These are phyloP conservation scores for Sebastes nivosus DNA, from an alignment of 2,797 vertebrate species.

Conservation along the genomic window DNA sequence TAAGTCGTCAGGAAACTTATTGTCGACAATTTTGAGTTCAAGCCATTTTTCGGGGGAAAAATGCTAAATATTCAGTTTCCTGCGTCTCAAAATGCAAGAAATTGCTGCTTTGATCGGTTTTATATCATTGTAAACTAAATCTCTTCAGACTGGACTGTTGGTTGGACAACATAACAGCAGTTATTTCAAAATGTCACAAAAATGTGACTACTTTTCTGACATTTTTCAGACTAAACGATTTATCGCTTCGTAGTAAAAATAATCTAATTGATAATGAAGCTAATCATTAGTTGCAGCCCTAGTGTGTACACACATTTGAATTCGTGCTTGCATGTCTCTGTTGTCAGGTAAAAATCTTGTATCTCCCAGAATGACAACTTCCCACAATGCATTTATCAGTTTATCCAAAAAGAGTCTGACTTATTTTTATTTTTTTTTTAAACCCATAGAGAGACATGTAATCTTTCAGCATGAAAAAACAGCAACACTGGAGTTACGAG, in stretches of 20 bases:
- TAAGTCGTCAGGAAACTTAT: slow-evolving; percentile 13
- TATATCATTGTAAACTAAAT: slow-evolving; percentile 1
- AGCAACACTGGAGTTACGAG: slow-evolving; percentile 33
- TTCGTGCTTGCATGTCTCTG: slow-evolving; percentile 21
- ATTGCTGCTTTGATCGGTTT: slow-evolving; percentile 15
- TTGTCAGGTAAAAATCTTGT: slow-evolving; percentile 41
- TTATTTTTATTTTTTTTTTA: neutral
- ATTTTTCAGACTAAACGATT: slow-evolving; percentile 14
- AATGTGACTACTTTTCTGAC: slow-evolving; percentile 17
- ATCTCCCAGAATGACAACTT: slow-evolving; percentile 39
- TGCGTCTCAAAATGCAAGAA: neutral
- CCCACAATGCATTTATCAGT: slow-evolving; percentile 34
- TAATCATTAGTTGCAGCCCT: slow-evolving; percentile 45
- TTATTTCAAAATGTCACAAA: slow-evolving; percentile 14
- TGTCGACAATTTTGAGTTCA: neutral
- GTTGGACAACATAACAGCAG: neutral
- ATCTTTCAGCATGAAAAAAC: slow-evolving; percentile 49
- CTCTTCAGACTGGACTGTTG: slow-evolving; percentile 29
- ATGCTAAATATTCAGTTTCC: neutral
- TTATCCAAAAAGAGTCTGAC: slow-evolving; percentile 24
- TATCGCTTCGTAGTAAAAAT: slow-evolving; percentile 11
- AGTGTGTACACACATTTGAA: slow-evolving; percentile 18
- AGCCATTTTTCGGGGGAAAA: neutral
- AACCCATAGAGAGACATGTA: slow-evolving; percentile 27
- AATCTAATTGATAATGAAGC: slow-evolving; percentile 13